These are phyloP conservation scores for Umimayanthus kanabou DNA, from an alignment of 92 coral and sea anemone species.

Conservation along the genomic window DNA sequence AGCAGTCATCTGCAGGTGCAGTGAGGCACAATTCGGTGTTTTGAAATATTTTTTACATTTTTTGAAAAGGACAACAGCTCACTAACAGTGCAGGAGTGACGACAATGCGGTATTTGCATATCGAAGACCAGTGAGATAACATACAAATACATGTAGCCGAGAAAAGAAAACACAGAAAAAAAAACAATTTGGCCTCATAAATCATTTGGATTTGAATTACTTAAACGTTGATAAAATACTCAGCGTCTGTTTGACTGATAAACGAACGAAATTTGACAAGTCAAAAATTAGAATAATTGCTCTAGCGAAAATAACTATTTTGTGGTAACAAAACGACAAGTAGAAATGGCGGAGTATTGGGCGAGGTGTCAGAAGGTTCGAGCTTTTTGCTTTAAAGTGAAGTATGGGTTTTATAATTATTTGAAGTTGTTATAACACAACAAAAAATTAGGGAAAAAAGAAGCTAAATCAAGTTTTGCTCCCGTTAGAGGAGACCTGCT, in stretches of 20 bases:
- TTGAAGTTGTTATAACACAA: too few species aligned
- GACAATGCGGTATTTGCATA: background rate
- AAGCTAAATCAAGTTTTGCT: too few species aligned
- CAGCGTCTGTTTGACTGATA: background rate
- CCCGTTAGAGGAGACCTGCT: background rate
- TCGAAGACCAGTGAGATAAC: background rate
- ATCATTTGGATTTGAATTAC: background rate
- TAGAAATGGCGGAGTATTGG: background rate
- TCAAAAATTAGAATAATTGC: background rate
- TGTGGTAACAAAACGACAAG: background rate
- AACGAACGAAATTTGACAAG: background rate
- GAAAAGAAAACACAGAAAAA: background rate
- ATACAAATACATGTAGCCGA: background rate
- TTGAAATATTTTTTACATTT: background rate
- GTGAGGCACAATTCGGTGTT: background rate
- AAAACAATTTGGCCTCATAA: background rate
- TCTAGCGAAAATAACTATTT: background rate
- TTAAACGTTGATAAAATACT: background rate
- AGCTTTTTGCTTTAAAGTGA: background rate
- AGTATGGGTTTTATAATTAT: background rate
- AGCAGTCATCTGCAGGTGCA: conserved; percentile 7
- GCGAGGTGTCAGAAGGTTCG: background rate
- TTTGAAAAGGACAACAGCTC: background rate
- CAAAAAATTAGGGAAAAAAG: too few species aligned
- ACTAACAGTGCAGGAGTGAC: background rate